phyloP scores from a whole-genome alignment of 2,888 invertebrate genomes.

The Acleris cristana region DNA sequence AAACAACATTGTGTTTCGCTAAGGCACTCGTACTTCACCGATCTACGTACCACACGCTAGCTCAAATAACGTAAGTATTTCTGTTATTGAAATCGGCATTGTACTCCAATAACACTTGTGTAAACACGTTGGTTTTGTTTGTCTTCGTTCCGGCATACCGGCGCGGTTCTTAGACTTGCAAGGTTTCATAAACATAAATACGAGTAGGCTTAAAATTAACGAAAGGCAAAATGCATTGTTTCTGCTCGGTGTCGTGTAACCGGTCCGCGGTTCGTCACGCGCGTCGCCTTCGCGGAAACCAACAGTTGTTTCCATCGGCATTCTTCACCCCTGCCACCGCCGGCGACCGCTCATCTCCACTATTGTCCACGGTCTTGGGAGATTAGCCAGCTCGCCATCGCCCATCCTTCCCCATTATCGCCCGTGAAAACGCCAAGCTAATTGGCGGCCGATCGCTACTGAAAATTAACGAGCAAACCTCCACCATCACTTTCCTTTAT shows the following conservation, averaged over 20 bases:
- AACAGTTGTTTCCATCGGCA: constrained; percentile 77
- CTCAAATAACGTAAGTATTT: constrained; percentile 21
- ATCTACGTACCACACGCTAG: constrained; percentile 5
- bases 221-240: constrained; percentile 73
- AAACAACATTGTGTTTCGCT: no score
- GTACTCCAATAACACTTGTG: constrained; percentile 44
- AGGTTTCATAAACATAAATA: constrained; percentile 59
- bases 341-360: constrained; percentile 55
- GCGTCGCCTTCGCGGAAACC: constrained; percentile 73
- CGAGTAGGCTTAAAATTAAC: constrained; percentile 62
- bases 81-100: constrained; percentile 36
- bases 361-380: constrained; percentile 58
- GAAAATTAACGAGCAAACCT: constrained; percentile 43
- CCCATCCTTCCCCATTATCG: constrained; percentile 52
- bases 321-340: constrained; percentile 65
- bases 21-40: background rate
- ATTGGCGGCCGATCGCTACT: constrained; percentile 54
- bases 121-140: constrained; percentile 49
- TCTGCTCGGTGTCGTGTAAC: constrained; percentile 73
- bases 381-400: constrained; percentile 44
- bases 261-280: constrained; percentile 73
- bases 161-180: constrained; percentile 50
- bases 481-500: constrained; percentile 60
- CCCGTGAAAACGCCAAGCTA: constrained; percentile 55
- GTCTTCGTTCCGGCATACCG: constrained; percentile 46